These are phyloP conservation scores for Cheilinus undulatus DNA, from an alignment of 2,113 vertebrate genomes.

Conservation along the genomic window DNA sequence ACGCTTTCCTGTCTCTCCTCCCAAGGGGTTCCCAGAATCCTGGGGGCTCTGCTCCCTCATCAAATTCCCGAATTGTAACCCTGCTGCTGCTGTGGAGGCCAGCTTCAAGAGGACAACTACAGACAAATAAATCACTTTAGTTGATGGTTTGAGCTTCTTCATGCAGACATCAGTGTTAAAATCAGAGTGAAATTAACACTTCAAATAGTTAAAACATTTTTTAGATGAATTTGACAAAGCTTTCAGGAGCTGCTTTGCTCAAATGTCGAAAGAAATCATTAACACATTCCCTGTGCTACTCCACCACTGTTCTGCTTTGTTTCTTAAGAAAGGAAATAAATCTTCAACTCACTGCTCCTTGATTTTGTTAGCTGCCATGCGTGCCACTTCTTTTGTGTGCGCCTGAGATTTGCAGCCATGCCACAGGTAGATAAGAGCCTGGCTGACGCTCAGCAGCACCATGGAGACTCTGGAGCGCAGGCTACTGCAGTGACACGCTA, in stretches of 20 bases:
- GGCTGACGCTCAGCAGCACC: conserved; percentile 94
- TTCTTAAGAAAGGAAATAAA: background rate
- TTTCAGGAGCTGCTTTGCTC: no score
- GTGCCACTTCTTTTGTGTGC: conserved; percentile 91
- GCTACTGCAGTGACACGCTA: conserved; percentile 97
- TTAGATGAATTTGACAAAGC: no score
- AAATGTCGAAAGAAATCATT: no score
- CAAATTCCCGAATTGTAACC: conserved; percentile 93
- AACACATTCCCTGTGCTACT: no score
- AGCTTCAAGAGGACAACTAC: conserved; percentile 92
- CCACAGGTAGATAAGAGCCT: conserved; percentile 96
- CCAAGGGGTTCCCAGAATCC: conserved; percentile 96
- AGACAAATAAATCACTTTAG: background rate
- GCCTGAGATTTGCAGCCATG: conserved; percentile 96
- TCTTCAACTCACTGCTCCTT: conserved; percentile 91
- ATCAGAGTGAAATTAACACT: no score
- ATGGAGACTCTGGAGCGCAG: conserved; percentile 95
- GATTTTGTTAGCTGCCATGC: conserved; percentile 90
- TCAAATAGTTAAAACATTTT: no score
- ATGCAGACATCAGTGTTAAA: no score
- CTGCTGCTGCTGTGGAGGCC: conserved; percentile 96
- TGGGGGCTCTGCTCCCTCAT: conserved; percentile 90
- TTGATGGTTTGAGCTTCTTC: background rate
- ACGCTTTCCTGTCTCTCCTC: conserved; percentile 93
- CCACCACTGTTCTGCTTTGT: background rate